Conservation (phyloP, 2,113 vertebrate genomes). For the Lepisosteus osseus region DNA sequence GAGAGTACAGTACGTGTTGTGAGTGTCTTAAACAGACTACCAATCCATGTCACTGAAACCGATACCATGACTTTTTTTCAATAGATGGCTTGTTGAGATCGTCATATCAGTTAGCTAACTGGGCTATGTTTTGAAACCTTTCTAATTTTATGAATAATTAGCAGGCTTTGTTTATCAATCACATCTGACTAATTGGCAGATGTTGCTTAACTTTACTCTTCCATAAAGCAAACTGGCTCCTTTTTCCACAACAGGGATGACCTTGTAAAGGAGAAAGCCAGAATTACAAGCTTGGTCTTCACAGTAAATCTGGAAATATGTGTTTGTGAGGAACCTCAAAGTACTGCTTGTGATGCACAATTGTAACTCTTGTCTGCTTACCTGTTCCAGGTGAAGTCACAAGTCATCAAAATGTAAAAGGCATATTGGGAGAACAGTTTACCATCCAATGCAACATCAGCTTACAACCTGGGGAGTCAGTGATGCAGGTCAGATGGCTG, state of each 20-base stretch:
- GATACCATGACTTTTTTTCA: no score
- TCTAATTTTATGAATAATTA: no score
- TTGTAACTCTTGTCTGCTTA: not conserved
- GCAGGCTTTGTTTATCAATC: not conserved
- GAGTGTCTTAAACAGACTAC: no score
- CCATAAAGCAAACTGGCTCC: not conserved
- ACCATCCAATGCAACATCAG: conserved; percentile 57
- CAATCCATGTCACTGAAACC: no score
- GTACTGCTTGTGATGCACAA: no score
- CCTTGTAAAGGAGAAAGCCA: no score
- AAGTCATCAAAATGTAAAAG: conserved; percentile 34
- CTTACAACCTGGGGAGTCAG: not conserved
- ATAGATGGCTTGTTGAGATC: no score
- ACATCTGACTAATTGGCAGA: not conserved
- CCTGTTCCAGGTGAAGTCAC: conserved; percentile 49
- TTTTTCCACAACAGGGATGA: no score
- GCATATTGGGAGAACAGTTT: conserved; percentile 36
- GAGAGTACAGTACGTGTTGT: no score
- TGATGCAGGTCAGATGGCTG: conserved; percentile 63
- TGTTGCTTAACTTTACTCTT: not conserved
- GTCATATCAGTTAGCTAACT: no score
- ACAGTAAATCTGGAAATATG: not conserved
- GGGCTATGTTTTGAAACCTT: no score
- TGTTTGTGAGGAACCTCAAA: not conserved
- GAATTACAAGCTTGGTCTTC: not conserved